Percentiles rank a stretch among this genome's conserved stretches.
Evolutionary conservation across 2,888 invertebrate species (phyloP).

Genomic region (Dasypolia templi): DNA sequence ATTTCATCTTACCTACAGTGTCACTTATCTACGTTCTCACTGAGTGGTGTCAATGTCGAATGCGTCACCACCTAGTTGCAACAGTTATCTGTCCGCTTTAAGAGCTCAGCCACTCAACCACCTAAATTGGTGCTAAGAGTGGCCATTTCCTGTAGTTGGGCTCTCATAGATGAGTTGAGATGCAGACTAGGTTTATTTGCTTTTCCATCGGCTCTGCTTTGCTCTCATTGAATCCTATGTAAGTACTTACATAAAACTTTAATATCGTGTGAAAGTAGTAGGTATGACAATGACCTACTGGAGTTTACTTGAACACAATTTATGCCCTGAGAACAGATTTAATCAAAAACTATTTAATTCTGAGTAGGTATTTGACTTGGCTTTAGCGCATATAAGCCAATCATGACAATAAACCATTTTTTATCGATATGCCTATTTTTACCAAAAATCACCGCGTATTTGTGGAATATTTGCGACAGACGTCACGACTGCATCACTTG

Average conservation of each 20-base stretch:
- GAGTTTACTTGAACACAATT: background rate
- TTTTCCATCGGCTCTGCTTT: background rate
- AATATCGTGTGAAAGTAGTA: background rate
- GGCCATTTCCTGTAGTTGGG: constrained; percentile 36
- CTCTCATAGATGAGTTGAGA: constrained; percentile 23
- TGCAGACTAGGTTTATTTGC: background rate
- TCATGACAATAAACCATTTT: background rate
- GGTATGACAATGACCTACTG: background rate
- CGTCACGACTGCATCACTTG: too few species aligned
- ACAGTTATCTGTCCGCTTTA: constrained; percentile 40
- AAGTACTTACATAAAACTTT: background rate
- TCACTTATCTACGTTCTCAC: background rate
- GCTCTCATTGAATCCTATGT: background rate
- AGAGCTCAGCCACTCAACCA: constrained; percentile 30
- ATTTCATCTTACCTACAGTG: constrained; percentile 23
- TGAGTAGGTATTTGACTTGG: background rate
- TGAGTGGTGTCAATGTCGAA: constrained; percentile 47
- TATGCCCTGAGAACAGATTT: background rate
- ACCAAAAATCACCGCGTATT: background rate
- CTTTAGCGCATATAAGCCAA: background rate
- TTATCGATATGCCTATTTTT: background rate
- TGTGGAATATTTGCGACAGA: background rate
- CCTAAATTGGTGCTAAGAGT: constrained; percentile 42
- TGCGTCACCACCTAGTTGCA: constrained; percentile 42
- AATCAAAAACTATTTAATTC: background rate